Conservation (phyloP, 2,888 invertebrate species). For the Mesodorylaimus sp. region DNA sequence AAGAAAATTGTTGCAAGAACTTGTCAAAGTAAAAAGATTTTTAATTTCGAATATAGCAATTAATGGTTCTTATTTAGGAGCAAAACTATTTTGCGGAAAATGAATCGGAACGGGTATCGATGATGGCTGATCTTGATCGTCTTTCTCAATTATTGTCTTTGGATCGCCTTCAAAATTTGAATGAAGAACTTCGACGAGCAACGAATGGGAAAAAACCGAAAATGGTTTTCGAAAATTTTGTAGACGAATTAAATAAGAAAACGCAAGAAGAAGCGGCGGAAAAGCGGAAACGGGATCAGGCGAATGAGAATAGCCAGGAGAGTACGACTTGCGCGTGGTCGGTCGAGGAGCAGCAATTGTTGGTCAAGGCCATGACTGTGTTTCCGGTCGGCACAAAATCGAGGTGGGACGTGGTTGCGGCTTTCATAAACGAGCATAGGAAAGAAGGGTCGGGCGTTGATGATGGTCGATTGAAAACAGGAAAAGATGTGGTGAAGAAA, state of each 20-base stretch:
- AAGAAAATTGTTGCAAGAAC: constrained; percentile 43
- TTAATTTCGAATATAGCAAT: no score
- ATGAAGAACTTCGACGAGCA: constrained; percentile 17
- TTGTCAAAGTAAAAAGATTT: constrained; percentile 20
- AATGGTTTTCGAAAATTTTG: background rate
- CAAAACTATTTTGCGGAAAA: constrained; percentile 50
- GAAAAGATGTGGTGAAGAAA: constrained; percentile 81
- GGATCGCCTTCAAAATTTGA: constrained; percentile 6
- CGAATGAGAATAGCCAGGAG: constrained; percentile 20
- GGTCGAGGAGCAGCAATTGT: constrained; percentile 60
- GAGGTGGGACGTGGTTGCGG: constrained; percentile 81
- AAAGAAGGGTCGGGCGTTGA: constrained; percentile 26
- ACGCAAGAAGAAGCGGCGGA: constrained; percentile 18
- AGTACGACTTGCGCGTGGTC: constrained; percentile 47
- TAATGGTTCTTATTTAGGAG: no score
- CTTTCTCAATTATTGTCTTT: constrained; percentile 49
- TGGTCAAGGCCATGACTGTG: constrained; percentile 89
- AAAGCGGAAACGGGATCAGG: constrained; percentile 11
- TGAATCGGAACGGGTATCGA: constrained; percentile 52
- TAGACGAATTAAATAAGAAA: constrained; percentile 27
- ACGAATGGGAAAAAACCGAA: constrained; percentile 17
- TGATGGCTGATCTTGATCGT: constrained; percentile 79
- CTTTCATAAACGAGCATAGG: constrained; percentile 67
- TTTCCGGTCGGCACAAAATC: constrained; percentile 92
- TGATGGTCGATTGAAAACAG: constrained; percentile 45